Base-by-base conservation (phyloP, 2,797 vertebrate genomes). In the Spheniscus humboldti region DNA sequence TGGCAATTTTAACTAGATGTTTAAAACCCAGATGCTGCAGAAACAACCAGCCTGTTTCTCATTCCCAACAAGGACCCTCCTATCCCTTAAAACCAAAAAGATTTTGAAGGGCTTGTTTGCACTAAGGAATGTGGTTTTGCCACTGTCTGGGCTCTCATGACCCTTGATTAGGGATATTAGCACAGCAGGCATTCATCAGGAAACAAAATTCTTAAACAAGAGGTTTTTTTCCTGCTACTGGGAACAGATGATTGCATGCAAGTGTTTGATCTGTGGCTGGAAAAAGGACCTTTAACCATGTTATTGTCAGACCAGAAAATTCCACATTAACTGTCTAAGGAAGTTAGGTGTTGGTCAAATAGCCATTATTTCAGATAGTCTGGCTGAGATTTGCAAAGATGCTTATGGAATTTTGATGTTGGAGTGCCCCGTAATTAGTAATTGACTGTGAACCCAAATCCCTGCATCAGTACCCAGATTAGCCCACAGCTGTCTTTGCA, bases 261-360 rank as follows among this genome's bases (percentile, higher is more conserved):
- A 88, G 6, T 6, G 72, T 93, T 94, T 94, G 90, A 95, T 94
- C 90, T 56, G 78, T 27, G 83, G 31, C 75, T 93, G 88, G 90
- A 41, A n/a, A 45, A 83, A 79, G 52, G 35, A 50, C 82, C 71
- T 86, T 68, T 79, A 75, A 88, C 35, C 68, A 53, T 2, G 2
- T 69, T 82, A 55, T 8, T 60, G 37, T 33, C 33, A 88, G 84
- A 28, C 30, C 76, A 86, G 74, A 82, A 92, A 94, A 81, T 84
- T 83, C 66, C 84, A 43, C 57, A 2, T 2, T 69, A 55, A 10
- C 20, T 15, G 63, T 35, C 56, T 39, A 37, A 56, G 50, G 83
- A 77, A 59, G 90, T 55, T 57, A 80, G 77, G 41, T 45, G 86
- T 4, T 80, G 90, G 17, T 57, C 85, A 57, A 75, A 37, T 17